These are phyloP conservation scores for Drosophila multiciliata DNA, from an alignment of 2,888 invertebrate species.

Conservation along the genomic window DNA sequence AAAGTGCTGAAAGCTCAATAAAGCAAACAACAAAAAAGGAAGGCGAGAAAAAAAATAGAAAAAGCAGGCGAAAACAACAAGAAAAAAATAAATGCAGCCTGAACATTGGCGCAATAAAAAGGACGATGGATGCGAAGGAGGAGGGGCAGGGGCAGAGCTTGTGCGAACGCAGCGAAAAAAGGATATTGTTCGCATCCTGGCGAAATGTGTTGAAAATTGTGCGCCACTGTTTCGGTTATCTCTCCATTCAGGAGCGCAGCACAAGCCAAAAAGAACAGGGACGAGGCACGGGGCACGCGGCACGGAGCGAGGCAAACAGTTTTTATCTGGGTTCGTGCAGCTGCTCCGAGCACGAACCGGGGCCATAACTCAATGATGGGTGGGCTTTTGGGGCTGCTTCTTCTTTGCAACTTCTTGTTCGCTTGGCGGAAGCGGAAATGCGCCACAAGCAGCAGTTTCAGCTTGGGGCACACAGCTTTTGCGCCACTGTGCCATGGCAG, in stretches of 20 bases:
- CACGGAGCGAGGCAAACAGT: slow-evolving; percentile 60
- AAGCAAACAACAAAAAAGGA: slow-evolving; percentile 58
- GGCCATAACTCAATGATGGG: slow-evolving; percentile 70
- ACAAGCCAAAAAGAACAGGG: neutral
- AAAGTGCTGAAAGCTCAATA: slow-evolving; percentile 81
- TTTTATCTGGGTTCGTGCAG: slow-evolving; percentile 81
- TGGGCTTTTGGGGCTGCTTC: neutral
- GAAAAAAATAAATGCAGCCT: slow-evolving; percentile 33
- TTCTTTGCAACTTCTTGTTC: neutral
- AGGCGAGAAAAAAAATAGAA: slow-evolving; percentile 1
- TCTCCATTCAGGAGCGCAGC: slow-evolving; percentile 74
- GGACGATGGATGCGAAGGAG: slow-evolving; percentile 9
- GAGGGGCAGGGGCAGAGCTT: neutral
- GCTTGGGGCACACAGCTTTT: slow-evolving; percentile 41
- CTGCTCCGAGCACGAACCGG: slow-evolving; percentile 65
- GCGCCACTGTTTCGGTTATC: slow-evolving; percentile 76
- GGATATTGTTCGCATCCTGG: slow-evolving; percentile 59
- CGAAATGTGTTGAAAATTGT: slow-evolving; percentile 81
- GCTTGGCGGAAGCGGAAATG: slow-evolving; percentile 71
- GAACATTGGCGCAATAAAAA: slow-evolving; percentile 48
- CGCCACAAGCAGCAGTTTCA: slow-evolving; percentile 63
- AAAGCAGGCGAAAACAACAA: slow-evolving; percentile 7
- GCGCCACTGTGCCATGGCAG: slow-evolving; percentile 74
- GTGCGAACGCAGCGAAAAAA: slow-evolving; percentile 63
- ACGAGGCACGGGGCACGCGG: slow-evolving; percentile 13